Evolutionary conservation across 2,113 vertebrate genomes (phyloP), one percentile per base, ranked within the genome.

Genomic region (Hemiscyllium ocellatum): DNA sequence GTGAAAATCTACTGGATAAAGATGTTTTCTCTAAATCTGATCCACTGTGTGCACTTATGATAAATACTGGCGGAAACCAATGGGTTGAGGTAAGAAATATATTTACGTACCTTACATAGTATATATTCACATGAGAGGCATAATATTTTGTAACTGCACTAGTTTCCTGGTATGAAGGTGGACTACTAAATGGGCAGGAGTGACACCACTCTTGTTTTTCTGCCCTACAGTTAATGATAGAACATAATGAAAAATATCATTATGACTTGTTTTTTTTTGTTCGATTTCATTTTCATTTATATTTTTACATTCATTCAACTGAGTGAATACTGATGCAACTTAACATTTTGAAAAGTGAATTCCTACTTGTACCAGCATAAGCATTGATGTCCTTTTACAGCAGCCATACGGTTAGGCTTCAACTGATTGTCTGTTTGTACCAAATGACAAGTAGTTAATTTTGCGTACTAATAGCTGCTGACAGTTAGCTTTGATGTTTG

Each of bases 1-100:
- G 99, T 97, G 97, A 98, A 89, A 98, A 98, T 96, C 98, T 99
- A 66, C 95, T 99, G 98, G 99, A 99, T 97, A 98, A 96, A 97
- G 99, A 99, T 96, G n/a, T 99, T 78, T 97, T 98, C 76, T 99
- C 99, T 0, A 99, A 99, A 97, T 99, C 99, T 0, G 99, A 99
- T 96, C 99, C 99, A 0, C 96, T 99, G 7, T 99, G 99, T 96
- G 98, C 98, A 70, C 96, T 99, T 33, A 98, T 98, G 86, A 97
- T 99, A 96, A 98, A 97, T 95, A 97, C 98, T 0, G 97, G 98
- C 56, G 98, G 97, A n/a, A 98, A 98, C 66, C 98, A 98, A 95
- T 99, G 99, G 99, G 98, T 98, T 96, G 99, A 99, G 99, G 99
- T 99, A 97, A 96, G 97, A 96, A 95, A 10, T 56, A 95, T 97